These are phyloP conservation scores for Thecophora atra DNA, from an alignment of 2,888 invertebrate genomes.

Conservation along the genomic window DNA sequence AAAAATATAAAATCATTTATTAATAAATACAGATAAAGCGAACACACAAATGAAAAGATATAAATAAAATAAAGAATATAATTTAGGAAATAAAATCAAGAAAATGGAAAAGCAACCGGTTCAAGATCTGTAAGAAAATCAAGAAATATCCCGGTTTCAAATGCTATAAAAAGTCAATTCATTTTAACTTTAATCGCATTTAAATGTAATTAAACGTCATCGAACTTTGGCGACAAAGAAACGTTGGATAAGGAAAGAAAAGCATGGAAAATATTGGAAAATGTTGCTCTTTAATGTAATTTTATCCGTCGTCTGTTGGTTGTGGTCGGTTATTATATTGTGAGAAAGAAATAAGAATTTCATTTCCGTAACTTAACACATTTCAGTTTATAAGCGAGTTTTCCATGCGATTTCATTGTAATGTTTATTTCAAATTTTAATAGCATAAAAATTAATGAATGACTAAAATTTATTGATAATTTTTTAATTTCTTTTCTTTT, in stretches of 20 bases:
- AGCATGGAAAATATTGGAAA: not conserved
- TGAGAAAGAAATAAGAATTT: not conserved
- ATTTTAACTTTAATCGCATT: slow-evolving; percentile 30
- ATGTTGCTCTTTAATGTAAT: not conserved
- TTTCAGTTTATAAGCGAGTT: too few relatives aligned
- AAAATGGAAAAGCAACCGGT: not conserved
- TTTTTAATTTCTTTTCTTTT: too few relatives aligned
- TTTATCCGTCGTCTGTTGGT: not conserved
- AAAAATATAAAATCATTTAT: not conserved
- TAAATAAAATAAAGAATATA: not conserved
- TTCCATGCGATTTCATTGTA: too few relatives aligned
- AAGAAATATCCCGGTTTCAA: not conserved
- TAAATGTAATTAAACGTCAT: slow-evolving; percentile 30
- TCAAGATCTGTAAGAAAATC: not conserved
- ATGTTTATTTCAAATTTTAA: too few relatives aligned
- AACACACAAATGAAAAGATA: not conserved
- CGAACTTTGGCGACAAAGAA: slow-evolving; percentile 27
- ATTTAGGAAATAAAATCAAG: not conserved
- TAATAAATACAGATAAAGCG: not conserved
- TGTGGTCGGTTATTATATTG: not conserved
- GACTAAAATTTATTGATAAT: too few relatives aligned
- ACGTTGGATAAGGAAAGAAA: not conserved
- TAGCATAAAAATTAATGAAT: too few relatives aligned
- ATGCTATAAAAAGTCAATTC: slow-evolving; percentile 9
- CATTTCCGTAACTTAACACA: not conserved